Evolutionary conservation across 1,140 invertebrate species (phyloP).

Genomic region (Amyelois transitella): DNA sequence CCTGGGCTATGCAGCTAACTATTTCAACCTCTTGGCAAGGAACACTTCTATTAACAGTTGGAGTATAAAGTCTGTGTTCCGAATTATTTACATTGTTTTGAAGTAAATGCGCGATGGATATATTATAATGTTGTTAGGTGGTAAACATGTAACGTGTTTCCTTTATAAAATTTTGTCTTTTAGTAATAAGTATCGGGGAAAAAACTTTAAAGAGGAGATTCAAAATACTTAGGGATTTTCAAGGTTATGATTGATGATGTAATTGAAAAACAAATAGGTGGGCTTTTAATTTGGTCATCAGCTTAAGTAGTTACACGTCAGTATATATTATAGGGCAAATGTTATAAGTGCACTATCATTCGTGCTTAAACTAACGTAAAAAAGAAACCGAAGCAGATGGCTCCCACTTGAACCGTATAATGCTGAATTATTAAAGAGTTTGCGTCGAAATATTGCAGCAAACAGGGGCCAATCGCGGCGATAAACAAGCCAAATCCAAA

Average conservation of each 20-base stretch:
- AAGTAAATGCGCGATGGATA: neutral
- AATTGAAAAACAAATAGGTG: too few species aligned
- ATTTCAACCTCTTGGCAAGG: constrained; percentile 13
- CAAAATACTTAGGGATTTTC: too few species aligned
- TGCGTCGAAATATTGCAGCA: constrained; percentile 8
- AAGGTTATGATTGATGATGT: too few species aligned
- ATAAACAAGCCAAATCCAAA: constrained; percentile 15
- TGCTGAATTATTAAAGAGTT: constrained; percentile 4
- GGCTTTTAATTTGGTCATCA: too few species aligned
- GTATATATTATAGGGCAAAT: neutral
- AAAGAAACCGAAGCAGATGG: neutral
- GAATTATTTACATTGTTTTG: neutral
- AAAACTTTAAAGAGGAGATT: too few species aligned
- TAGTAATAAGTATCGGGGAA: too few species aligned
- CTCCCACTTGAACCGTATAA: neutral
- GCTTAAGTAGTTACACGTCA: too few species aligned
- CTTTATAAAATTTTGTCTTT: too few species aligned
- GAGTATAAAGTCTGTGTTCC: neutral
- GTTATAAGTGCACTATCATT: neutral
- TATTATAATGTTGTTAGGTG: neutral
- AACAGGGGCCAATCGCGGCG: constrained; percentile 12
- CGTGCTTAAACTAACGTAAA: neutral
- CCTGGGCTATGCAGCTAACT: constrained; percentile 27
- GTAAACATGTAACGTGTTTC: neutral
- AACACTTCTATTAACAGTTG: neutral